Percentiles rank a stretch among this genome's conserved stretches.
phyloP scores from a whole-genome alignment of 1,140 invertebrate species.

The Ceratoteleas bidentatus region DNA sequence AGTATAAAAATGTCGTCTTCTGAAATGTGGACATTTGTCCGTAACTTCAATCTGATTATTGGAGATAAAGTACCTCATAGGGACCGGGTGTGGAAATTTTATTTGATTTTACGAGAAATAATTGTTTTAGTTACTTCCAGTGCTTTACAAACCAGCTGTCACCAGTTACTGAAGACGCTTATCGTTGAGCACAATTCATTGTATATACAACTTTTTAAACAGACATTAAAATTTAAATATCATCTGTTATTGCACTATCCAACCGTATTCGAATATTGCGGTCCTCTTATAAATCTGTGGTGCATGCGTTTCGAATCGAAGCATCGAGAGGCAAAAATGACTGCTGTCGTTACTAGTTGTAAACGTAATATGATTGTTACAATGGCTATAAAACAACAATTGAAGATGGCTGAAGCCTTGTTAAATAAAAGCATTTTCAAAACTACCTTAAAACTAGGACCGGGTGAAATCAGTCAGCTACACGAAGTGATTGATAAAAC shows the following conservation, averaged over 20 bases:
- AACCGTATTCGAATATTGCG: conserved; percentile 8
- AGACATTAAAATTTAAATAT: conserved; percentile 8
- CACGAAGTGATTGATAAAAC: background rate
- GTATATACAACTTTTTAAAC: conserved; percentile 5
- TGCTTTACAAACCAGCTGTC: conserved; percentile 7
- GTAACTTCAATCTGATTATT: conserved; percentile 53
- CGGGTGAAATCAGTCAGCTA: background rate
- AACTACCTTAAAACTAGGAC: background rate
- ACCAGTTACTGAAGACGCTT: conserved; percentile 7
- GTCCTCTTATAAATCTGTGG: conserved; percentile 17
- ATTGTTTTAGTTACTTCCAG: conserved; percentile 4
- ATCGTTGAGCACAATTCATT: conserved; percentile 13
- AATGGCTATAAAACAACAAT: conserved; percentile 2
- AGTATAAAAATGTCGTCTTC: conserved; percentile 62
- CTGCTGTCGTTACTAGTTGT: conserved; percentile 3
- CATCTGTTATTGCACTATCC: conserved; percentile 14
- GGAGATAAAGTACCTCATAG: conserved; percentile 19
- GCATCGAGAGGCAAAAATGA: conserved; percentile 2
- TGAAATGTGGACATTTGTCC: conserved; percentile 65
- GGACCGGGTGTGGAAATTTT: conserved; percentile 24
- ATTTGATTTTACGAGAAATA: conserved; percentile 23
- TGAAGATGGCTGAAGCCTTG: background rate
- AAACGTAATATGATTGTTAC: conserved; percentile 5
- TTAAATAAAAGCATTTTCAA: background rate
- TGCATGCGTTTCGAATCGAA: conserved; percentile 33